Conservation (phyloP, 2,113 vertebrate genomes). For the Emydocephalus ijimae region DNA sequence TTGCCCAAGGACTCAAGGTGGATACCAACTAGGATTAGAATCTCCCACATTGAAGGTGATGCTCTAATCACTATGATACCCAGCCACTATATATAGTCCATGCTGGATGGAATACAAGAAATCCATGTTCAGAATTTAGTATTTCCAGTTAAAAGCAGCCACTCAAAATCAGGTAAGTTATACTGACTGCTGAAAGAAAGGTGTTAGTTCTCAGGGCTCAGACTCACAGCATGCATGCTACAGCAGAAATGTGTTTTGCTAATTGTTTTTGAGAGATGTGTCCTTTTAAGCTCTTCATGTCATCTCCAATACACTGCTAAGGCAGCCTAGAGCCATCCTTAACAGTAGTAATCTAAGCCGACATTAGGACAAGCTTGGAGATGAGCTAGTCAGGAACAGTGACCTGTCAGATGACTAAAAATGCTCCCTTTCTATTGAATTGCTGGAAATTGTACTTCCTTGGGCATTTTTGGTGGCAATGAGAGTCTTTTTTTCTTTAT, state of each 20-base stretch:
- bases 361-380: not conserved
- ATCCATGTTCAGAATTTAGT: not conserved
- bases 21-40: not conserved
- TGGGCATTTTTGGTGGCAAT: not conserved
- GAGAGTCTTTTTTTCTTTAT: not conserved
- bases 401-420: not conserved
- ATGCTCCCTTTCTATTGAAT: not conserved
- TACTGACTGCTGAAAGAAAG: not conserved
- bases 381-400: not conserved
- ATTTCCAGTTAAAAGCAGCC: not conserved
- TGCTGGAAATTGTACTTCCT: not conserved
- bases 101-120: not conserved
- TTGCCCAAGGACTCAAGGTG: not conserved
- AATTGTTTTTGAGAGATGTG: not conserved
- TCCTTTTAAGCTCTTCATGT: not conserved
- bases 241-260: not conserved
- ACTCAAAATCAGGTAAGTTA: not conserved
- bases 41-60: not conserved
- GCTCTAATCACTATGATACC: not conserved
- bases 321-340: not conserved
- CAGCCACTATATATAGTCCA: not conserved
- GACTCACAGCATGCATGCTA: not conserved
- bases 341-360: not conserved
- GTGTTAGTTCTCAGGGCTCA: not conserved
- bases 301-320: not conserved